phyloP scores from a whole-genome alignment of 2,797 vertebrate genomes.

The Protosalanx chinensis region DNA sequence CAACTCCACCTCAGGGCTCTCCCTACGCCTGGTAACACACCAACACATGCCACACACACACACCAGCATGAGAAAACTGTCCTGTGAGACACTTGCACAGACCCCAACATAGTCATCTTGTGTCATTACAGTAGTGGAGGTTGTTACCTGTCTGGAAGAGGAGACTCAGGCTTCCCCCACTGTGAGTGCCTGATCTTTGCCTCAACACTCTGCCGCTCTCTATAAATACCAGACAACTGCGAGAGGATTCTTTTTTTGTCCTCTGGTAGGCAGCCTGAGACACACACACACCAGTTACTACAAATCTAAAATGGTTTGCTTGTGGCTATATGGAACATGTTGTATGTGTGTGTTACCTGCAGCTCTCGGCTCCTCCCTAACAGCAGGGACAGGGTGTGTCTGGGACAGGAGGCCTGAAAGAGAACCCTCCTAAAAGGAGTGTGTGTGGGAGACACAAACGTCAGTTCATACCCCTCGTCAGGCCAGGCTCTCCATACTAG shows the following conservation, averaged over 20 bases:
- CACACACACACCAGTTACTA: not conserved
- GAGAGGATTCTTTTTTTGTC: slow-evolving; percentile 79
- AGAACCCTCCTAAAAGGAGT: slow-evolving; percentile 50
- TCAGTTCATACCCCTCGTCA: no score
- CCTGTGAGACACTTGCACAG: no score
- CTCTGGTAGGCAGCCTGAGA: slow-evolving; percentile 59
- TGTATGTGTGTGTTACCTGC: no score
- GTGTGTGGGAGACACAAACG: no score
- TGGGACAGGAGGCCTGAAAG: no score
- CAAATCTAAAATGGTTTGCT: no score
- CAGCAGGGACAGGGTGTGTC: no score
- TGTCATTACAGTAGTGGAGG: not conserved
- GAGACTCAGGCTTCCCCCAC: no score
- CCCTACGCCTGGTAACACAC: slow-evolving; percentile 61
- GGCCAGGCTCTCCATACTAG: no score
- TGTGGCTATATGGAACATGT: no score
- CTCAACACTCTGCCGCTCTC: slow-evolving; percentile 72
- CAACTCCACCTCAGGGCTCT: slow-evolving; percentile 52
- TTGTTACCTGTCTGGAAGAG: slow-evolving; percentile 61
- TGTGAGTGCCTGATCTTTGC: no score
- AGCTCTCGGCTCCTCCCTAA: no score
- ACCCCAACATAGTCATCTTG: not conserved
- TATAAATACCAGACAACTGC: slow-evolving; percentile 83
- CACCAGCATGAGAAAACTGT: not conserved
- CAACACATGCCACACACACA: not conserved